These are phyloP conservation scores for Acanthis flammea DNA, from an alignment of 2,797 vertebrate species.

Conservation along the genomic window DNA sequence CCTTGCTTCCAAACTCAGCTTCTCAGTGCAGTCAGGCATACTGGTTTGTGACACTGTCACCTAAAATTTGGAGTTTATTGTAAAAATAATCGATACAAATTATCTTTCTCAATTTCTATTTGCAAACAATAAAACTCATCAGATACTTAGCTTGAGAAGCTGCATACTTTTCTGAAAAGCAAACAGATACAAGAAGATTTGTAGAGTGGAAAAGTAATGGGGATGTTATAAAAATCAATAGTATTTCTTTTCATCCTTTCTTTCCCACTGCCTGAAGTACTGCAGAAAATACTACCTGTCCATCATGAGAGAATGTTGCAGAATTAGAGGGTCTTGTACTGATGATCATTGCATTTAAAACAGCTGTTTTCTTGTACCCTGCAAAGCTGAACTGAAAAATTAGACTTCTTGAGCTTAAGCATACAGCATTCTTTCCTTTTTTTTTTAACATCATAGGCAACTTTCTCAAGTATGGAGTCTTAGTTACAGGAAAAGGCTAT, in stretches of 20 bases:
- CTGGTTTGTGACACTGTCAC: not conserved
- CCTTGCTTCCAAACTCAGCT: not conserved
- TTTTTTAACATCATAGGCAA: not conserved
- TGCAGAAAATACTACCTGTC: not conserved
- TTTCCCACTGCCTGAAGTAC: not conserved
- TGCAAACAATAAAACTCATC: not conserved
- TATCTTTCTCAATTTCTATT: not conserved
- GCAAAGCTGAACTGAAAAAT: not conserved
- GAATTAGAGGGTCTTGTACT: not conserved
- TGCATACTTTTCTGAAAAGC: not conserved
- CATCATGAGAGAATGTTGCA: not conserved
- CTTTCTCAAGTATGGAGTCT: not conserved
- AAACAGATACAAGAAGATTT: not conserved
- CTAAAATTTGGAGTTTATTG: not conserved
- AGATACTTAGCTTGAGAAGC: not conserved
- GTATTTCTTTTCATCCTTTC: not conserved
- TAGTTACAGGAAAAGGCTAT: not conserved
- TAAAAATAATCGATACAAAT: not conserved
- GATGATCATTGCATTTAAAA: not conserved
- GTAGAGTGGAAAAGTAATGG: not conserved
- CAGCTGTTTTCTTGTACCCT: not conserved
- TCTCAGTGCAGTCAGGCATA: not conserved
- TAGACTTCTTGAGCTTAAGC: not conserved
- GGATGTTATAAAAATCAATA: not conserved
- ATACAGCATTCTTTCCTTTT: not conserved